Percentiles rank a stretch among this genome's conserved stretches.
These are phyloP conservation scores for Poeciliopsis prolifica DNA, from an alignment of 2,113 vertebrate genomes.

Conservation along the genomic window DNA sequence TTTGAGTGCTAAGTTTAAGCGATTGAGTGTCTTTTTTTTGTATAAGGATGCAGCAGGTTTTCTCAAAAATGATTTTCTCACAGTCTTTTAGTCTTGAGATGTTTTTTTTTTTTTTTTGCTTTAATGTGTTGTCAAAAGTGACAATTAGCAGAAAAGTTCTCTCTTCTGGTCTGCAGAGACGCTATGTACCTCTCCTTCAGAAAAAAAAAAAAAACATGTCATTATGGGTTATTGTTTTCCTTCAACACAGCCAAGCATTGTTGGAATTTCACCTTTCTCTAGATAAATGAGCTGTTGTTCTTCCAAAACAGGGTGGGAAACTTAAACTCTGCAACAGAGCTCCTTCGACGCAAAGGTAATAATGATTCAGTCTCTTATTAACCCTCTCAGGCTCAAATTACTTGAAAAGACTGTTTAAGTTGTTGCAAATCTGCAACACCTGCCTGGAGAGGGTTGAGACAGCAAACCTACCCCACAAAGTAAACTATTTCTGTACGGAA, in stretches of 20 bases:
- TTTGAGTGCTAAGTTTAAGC: background rate
- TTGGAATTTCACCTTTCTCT: background rate
- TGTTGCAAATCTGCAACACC: too few relatives aligned
- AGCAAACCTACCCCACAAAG: too few relatives aligned
- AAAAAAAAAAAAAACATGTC: slow-evolving; percentile 3
- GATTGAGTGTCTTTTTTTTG: background rate
- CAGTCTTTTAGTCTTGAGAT: background rate
- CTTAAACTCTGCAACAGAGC: background rate
- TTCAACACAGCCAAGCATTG: background rate
- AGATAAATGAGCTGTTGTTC: background rate
- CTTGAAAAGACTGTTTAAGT: too few relatives aligned
- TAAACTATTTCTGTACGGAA: too few relatives aligned
- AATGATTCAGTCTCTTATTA: background rate
- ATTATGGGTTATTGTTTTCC: slow-evolving; percentile 5
- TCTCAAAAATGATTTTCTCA: background rate
- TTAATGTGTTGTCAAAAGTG: slow-evolving; percentile 8
- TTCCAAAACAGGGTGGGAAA: background rate
- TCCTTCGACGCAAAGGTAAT: background rate
- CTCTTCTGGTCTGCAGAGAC: slow-evolving; percentile 1
- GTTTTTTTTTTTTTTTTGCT: background rate
- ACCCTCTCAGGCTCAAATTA: too few relatives aligned
- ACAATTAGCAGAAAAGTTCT: background rate
- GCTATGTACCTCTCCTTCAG: background rate
- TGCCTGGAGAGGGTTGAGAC: too few relatives aligned
- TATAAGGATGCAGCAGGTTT: background rate